phyloP scores from a whole-genome alignment of 2,797 vertebrate species.

The Pseudotriccus pelzelni region DNA sequence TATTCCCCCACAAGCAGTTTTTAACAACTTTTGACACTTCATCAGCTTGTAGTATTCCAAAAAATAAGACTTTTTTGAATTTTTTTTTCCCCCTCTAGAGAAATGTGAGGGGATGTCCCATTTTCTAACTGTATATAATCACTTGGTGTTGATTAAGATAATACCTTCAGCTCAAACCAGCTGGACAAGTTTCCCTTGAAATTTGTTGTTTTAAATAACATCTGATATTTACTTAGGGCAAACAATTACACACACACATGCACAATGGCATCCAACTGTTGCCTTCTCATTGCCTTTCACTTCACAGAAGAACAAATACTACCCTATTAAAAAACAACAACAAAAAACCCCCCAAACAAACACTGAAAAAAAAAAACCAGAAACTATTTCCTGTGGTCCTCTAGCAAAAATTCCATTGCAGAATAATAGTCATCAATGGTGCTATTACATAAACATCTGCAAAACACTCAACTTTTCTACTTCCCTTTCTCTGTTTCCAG shows the following conservation, averaged over 20 bases:
- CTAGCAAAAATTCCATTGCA: background rate
- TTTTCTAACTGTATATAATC: background rate
- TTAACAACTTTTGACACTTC: background rate
- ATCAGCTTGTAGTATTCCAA: background rate
- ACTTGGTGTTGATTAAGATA: background rate
- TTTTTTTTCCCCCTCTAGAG: background rate
- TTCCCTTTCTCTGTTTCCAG: background rate
- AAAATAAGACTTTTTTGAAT: background rate
- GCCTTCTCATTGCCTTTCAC: background rate
- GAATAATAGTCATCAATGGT: background rate
- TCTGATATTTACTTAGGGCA: background rate
- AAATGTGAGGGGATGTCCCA: background rate
- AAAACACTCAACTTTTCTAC: background rate
- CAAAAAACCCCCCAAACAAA: background rate
- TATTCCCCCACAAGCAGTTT: background rate
- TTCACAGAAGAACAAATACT: background rate
- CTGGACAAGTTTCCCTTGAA: background rate
- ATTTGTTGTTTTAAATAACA: background rate
- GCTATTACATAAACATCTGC: background rate
- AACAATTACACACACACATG: background rate
- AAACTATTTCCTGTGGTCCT: background rate
- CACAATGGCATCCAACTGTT: background rate
- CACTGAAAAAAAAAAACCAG: background rate
- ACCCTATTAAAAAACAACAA: background rate
- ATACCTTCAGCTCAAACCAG: background rate